phyloP scores from a whole-genome alignment of 2,888 invertebrate genomes.

The Caenorhabditis sinica region DNA sequence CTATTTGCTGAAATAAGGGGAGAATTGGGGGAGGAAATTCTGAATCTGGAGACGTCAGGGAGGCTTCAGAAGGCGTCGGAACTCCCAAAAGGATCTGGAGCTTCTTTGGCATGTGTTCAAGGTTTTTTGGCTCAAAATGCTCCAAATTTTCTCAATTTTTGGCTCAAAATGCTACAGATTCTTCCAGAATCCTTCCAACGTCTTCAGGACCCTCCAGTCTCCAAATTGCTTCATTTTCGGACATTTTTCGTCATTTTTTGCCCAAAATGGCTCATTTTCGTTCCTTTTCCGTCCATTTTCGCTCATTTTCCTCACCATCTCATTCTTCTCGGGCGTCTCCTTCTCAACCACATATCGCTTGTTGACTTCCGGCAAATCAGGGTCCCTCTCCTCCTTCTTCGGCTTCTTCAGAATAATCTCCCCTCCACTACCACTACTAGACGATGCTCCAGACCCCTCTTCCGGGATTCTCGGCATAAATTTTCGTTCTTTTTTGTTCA shows the following conservation, averaged over 20 bases:
- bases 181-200: too few species aligned
- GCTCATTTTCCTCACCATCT: constrained; percentile 24
- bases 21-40: too few species aligned
- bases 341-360: constrained; percentile 58
- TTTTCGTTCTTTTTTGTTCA: neutral
- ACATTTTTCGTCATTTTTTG: too few species aligned
- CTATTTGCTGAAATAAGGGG: constrained; percentile 38
- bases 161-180: too few species aligned
- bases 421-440: neutral
- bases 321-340: constrained; percentile 8
- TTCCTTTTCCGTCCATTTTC: neutral
- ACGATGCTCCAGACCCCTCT: neutral
- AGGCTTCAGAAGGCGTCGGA: too few species aligned
- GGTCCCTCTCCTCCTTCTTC: neutral
- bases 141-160: too few species aligned
- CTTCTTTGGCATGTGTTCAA: too few species aligned
- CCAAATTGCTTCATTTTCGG: too few species aligned
- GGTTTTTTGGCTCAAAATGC: too few species aligned
- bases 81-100: too few species aligned
- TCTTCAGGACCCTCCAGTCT: too few species aligned
- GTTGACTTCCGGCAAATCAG: constrained; percentile 16
- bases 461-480: neutral
- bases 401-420: neutral
- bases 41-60: too few species aligned
- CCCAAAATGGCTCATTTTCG: neutral